Evolutionary conservation across 2,797 vertebrate species (phyloP).

Genomic region (Monodelphis domestica): DNA sequence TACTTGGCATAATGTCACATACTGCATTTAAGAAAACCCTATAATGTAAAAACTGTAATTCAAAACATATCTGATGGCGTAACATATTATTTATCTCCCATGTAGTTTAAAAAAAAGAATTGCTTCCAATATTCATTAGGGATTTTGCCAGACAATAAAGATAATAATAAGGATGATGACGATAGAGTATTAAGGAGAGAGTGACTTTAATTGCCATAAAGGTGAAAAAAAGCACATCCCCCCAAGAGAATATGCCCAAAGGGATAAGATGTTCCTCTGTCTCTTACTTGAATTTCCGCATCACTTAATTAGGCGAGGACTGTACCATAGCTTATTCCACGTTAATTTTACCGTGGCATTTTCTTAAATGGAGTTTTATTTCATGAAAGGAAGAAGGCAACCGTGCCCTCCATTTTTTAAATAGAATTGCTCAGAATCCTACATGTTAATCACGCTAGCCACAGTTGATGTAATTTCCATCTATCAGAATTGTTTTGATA

Average conservation of each 20-base stretch:
- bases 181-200: constrained; percentile 71
- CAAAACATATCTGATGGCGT: constrained; percentile 85
- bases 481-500: background rate
- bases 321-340: constrained; percentile 35
- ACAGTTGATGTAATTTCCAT: too few species aligned
- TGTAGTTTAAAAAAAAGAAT: constrained; percentile 79
- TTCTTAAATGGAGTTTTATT: constrained; percentile 60
- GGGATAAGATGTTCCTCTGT: constrained; percentile 61
- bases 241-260: constrained; percentile 58
- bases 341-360: constrained; percentile 64
- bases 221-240: constrained; percentile 72
- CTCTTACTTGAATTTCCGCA: constrained; percentile 67
- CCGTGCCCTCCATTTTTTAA: too few species aligned
- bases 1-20: constrained; percentile 84
- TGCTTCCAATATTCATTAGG: constrained; percentile 76
- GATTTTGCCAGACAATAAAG: constrained; percentile 72
- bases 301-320: constrained; percentile 67
- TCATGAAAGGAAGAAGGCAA: too few species aligned
- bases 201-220: constrained; percentile 69
- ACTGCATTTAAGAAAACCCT: constrained; percentile 83
- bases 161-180: too few species aligned
- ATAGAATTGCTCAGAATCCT: too few species aligned
- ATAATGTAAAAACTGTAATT: constrained; percentile 86
- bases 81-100: constrained; percentile 81
- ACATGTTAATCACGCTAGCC: too few species aligned